Conservation (phyloP, 1,140 invertebrate genomes). For the Drosophila nigromelanica region DNA sequence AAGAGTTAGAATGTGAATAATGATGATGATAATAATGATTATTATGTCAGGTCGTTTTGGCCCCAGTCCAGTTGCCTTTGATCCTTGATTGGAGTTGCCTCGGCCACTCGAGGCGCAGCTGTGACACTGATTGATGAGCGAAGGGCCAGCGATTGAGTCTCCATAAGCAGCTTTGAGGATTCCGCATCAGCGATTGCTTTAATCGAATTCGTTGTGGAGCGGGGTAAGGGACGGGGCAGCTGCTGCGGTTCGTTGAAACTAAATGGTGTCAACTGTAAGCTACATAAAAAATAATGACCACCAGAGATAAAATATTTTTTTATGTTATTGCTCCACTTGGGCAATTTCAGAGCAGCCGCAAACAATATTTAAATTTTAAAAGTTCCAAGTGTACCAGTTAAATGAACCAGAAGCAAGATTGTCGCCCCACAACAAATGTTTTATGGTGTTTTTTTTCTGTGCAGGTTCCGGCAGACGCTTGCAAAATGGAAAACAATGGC, state of each 20-base stretch:
- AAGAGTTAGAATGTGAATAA: conserved; percentile 38
- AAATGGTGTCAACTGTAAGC: conserved; percentile 72
- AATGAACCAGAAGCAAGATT: conserved; percentile 83
- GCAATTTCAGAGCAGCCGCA: conserved; percentile 52
- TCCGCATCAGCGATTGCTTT: conserved; percentile 69
- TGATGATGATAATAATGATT: conserved; percentile 2
- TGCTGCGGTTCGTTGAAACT: conserved; percentile 31
- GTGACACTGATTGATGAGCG: conserved; percentile 65
- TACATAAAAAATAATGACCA: conserved; percentile 74
- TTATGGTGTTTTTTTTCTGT: conserved; percentile 1
- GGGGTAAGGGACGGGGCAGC: background rate
- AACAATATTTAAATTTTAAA: conserved; percentile 82
- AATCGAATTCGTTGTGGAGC: conserved; percentile 53
- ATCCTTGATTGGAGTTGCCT: conserved; percentile 67
- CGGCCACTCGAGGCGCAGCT: conserved; percentile 52
- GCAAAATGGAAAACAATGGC: conserved; percentile 37
- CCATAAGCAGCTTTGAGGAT: conserved; percentile 50
- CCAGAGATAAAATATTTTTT: conserved; percentile 73
- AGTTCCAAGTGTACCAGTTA: conserved; percentile 71
- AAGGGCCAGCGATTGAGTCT: conserved; percentile 1
- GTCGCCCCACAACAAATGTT: conserved; percentile 48
- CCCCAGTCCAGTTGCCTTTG: conserved; percentile 58
- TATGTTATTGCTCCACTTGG: conserved; percentile 72
- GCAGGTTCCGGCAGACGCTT: conserved; percentile 17
- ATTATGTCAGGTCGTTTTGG: background rate